These are phyloP conservation scores for Ips typographus DNA, from an alignment of 1,140 invertebrate species.

Conservation along the genomic window DNA sequence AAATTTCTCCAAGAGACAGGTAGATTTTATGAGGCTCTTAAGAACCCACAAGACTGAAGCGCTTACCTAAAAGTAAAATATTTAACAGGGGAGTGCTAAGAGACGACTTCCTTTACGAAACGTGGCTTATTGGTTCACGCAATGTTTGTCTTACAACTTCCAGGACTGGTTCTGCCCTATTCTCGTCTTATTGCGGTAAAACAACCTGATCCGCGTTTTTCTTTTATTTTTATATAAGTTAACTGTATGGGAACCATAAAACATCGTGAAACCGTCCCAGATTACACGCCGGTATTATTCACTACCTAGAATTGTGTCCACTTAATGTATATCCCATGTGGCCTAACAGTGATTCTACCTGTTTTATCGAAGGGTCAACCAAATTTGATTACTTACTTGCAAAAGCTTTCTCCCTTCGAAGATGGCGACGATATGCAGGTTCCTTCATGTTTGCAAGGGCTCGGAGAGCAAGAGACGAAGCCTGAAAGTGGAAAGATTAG, in stretches of 20 bases:
- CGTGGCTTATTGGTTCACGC: slow-evolving; percentile 13
- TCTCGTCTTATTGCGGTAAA: background rate
- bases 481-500: slow-evolving; percentile 59
- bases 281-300: background rate
- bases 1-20: slow-evolving; percentile 11
- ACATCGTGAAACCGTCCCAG: background rate
- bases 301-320: slow-evolving; percentile 15
- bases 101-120: slow-evolving; percentile 24
- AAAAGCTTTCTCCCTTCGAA: slow-evolving; percentile 68
- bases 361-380: too few relatives aligned
- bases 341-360: too few relatives aligned
- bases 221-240: background rate
- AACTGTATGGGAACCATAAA: background rate
- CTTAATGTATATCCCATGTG: slow-evolving; percentile 1
- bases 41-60: slow-evolving; percentile 1
- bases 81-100: slow-evolving; percentile 23
- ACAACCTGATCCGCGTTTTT: background rate
- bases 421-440: slow-evolving; percentile 69
- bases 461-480: slow-evolving; percentile 81
- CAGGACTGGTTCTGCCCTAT: slow-evolving; percentile 5
- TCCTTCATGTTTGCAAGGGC: slow-evolving; percentile 82
- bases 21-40: slow-evolving; percentile 19
- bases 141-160: slow-evolving; percentile 16
- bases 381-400: slow-evolving; percentile 77
- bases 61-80: slow-evolving; percentile 20